These are phyloP conservation scores for Maniola jurtina DNA, from an alignment of 1,140 invertebrate genomes.

Conservation along the genomic window DNA sequence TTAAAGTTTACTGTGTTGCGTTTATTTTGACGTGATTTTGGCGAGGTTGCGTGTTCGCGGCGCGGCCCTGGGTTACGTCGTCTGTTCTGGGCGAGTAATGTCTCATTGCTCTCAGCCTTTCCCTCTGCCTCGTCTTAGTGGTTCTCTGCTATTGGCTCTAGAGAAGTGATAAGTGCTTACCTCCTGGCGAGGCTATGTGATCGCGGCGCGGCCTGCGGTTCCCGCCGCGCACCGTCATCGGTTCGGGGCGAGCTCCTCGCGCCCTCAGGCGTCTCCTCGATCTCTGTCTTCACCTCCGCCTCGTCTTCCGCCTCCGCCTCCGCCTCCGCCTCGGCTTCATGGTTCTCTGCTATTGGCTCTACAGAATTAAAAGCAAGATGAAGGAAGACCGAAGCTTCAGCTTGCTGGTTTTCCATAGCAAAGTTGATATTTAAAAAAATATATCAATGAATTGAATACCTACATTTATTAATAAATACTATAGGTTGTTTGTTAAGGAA, in stretches of 20 bases:
- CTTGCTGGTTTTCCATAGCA: too few species aligned
- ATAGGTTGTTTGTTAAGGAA: too few species aligned
- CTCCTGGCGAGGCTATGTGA: conserved; percentile 4
- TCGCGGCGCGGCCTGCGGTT: conserved; percentile 13
- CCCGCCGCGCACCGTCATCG: conserved; percentile 4
- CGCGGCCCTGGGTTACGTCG: conserved; percentile 4
- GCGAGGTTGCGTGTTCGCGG: conserved; percentile 26
- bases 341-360: background rate
- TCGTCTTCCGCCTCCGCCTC: conserved; percentile 7
- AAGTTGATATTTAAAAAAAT: too few species aligned
- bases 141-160: too few species aligned
- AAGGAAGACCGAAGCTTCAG: too few species aligned
- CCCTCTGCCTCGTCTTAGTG: background rate
- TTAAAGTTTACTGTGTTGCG: too few species aligned
- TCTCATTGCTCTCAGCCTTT: conserved; percentile 15
- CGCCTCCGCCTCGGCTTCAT: conserved; percentile 7
- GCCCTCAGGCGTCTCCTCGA: conserved; percentile 33
- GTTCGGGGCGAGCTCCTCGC: conserved; percentile 9
- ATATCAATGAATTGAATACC: too few species aligned
- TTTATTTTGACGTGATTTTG: conserved; percentile 20
- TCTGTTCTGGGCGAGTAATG: conserved; percentile 9
- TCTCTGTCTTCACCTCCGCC: conserved; percentile 19
- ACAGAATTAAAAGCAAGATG: background rate
- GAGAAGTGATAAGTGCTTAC: too few species aligned
- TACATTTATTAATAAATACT: too few species aligned